Percentiles rank a stretch among this genome's conserved stretches.
These are phyloP conservation scores for Falco columbarius DNA, from an alignment of 2,797 vertebrate genomes.

Conservation along the genomic window DNA sequence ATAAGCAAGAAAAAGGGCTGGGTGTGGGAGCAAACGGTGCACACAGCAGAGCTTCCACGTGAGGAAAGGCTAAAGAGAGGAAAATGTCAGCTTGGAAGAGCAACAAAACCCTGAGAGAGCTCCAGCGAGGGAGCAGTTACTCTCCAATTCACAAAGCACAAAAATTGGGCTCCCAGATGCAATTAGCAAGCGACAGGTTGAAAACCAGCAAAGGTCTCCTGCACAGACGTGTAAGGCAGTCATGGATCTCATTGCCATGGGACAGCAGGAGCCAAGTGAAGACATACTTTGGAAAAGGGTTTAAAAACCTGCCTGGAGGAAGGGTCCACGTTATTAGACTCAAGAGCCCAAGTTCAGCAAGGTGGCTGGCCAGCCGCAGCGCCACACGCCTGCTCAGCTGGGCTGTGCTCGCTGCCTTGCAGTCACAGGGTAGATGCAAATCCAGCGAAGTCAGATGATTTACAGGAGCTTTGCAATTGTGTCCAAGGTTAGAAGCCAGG, in stretches of 20 bases:
- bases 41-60: background rate
- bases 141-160: background rate
- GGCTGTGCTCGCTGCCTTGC: background rate
- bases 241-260: accelerated
- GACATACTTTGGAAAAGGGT: background rate
- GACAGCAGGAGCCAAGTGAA: background rate
- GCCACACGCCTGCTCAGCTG: background rate
- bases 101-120: background rate
- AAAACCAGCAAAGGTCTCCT: background rate
- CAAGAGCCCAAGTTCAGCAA: background rate
- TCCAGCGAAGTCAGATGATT: background rate
- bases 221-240: background rate
- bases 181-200: background rate
- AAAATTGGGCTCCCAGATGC: background rate
- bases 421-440: background rate
- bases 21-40: accelerated
- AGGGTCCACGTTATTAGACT: background rate
- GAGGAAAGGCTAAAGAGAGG: background rate
- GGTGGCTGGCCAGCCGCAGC: accelerated
- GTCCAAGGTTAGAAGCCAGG: background rate
- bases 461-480: background rate
- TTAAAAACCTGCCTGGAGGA: background rate
- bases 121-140: background rate
- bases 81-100: background rate
- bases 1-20: background rate